Conservation (phyloP, 2,113 vertebrate species). For the Myiopsitta monachus region DNA sequence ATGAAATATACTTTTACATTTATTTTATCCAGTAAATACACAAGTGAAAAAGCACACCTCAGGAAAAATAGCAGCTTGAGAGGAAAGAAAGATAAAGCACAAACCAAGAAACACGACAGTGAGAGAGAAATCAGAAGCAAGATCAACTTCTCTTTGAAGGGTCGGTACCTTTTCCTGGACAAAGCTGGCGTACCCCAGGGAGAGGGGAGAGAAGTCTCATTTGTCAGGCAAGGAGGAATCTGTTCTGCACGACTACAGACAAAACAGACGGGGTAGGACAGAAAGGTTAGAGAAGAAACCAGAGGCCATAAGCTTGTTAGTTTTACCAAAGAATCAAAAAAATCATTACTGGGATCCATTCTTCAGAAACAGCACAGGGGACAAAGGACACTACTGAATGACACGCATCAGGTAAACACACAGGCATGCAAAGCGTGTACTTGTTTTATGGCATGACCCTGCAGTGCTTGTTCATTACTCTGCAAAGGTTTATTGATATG, state of each 20-base stretch:
- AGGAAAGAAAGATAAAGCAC: not conserved
- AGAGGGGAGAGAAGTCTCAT: conserved; percentile 98
- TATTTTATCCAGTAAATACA: not conserved
- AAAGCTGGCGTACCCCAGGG: conserved; percentile 99
- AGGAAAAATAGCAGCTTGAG: not conserved
- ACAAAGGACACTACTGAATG: not conserved
- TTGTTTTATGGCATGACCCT: not conserved
- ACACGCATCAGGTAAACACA: not conserved
- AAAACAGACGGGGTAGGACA: conserved; percentile 77
- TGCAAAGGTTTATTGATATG: not conserved
- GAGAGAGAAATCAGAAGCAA: not conserved
- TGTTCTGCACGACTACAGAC: conserved; percentile 95
- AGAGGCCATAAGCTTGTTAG: conserved; percentile 73
- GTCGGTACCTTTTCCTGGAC: conserved; percentile 97
- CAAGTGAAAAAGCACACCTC: not conserved
- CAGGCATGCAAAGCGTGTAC: not conserved
- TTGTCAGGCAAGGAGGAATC: conserved; percentile 98
- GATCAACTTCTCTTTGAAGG: conserved; percentile 61
- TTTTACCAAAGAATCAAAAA: conserved; percentile 49
- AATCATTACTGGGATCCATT: not conserved
- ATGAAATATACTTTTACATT: not conserved
- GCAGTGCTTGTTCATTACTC: not conserved
- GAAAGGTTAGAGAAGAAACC: conserved; percentile 77
- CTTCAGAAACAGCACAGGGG: not conserved
- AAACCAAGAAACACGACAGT: not conserved